Evolutionary conservation across 2,888 invertebrate species (phyloP).

Genomic region (Andrena flavipes): DNA sequence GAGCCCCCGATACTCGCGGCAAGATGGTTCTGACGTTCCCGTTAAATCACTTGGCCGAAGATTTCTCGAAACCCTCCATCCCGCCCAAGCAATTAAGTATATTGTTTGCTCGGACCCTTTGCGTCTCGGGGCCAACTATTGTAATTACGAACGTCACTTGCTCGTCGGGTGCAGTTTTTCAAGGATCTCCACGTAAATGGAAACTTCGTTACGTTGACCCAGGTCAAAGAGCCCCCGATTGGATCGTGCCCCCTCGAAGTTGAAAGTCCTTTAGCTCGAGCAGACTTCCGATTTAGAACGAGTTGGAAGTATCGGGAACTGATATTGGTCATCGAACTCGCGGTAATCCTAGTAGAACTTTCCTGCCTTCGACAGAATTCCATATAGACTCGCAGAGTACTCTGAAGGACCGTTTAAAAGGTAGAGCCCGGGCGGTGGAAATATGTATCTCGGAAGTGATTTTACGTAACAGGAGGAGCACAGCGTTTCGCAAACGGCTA

Average conservation of each 20-base stretch:
- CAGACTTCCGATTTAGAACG: background rate
- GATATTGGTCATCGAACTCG: constrained; percentile 7
- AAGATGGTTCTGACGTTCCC: background rate
- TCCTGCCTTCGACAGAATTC: background rate
- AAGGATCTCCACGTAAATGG: background rate
- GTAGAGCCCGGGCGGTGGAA: background rate
- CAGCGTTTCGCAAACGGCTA: constrained; percentile 6
- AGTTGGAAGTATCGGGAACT: background rate
- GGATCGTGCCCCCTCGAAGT: background rate
- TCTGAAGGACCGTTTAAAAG: background rate
- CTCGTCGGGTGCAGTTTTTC: no score
- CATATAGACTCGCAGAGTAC: background rate
- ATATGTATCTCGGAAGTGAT: background rate
- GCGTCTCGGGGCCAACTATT: no score
- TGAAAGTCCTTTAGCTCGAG: constrained; percentile 17
- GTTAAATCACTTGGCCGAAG: background rate
- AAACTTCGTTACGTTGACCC: background rate
- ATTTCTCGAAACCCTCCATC: background rate
- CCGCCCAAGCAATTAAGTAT: no score
- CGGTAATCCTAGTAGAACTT: background rate
- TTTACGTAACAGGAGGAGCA: background rate
- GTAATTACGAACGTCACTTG: no score
- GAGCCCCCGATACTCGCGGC: background rate
- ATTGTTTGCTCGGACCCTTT: no score
- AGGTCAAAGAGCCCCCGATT: background rate